Conservation (phyloP, 1,140 invertebrate genomes). For the Bombus sibiricus region DNA sequence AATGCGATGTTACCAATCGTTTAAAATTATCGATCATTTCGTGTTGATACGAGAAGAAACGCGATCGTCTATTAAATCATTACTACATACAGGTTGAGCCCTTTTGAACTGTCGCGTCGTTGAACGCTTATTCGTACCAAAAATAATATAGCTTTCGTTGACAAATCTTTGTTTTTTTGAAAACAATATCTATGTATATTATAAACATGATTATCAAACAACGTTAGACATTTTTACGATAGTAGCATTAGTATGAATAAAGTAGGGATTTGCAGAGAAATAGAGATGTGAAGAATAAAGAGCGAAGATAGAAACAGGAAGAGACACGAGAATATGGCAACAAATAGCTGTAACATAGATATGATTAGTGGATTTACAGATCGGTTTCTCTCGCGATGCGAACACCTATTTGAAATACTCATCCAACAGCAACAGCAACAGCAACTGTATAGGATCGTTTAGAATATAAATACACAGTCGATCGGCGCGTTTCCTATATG, state of each 20-base stretch:
- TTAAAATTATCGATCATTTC: background rate
- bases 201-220: background rate
- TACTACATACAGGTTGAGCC: background rate
- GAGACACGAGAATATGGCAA: background rate
- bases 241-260: background rate
- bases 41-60: background rate
- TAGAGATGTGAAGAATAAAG: background rate
- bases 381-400: background rate
- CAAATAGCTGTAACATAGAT: background rate
- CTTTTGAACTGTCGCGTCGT: background rate
- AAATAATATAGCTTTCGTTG: background rate
- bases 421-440: background rate
- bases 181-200: background rate
- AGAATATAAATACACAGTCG: background rate
- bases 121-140: background rate
- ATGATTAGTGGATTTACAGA: background rate
- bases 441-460: background rate
- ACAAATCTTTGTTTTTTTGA: background rate
- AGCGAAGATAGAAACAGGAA: background rate
- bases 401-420: background rate
- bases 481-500: background rate
- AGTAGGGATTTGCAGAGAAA: background rate
- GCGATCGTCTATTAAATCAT: background rate
- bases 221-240: background rate
- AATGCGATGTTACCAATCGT: background rate